Evolutionary conservation across 2,888 invertebrate species (phyloP), one percentile per base, ranked within the genome.

Genomic region (Ferdinandea cuprea): DNA sequence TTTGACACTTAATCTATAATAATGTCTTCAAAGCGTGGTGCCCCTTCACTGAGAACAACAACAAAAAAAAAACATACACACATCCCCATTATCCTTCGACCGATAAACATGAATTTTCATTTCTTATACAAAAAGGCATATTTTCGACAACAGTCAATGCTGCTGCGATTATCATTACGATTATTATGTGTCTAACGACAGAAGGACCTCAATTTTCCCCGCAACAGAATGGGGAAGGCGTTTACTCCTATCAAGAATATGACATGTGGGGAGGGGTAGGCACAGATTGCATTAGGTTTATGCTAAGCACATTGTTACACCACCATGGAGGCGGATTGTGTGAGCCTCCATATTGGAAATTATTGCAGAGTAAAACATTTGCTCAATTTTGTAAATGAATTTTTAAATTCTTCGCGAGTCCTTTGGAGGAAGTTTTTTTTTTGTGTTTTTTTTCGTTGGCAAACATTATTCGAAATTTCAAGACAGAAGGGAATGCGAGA

Each of bases 41-140:
- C 66, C 74, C 74, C 63, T 69, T 74, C 56, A 48, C n/a, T n/a
- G n/a, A n/a, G n/a, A n/a, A n/a, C n/a, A n/a, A n/a, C n/a, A n/a
- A n/a, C n/a, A n/a, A n/a, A n/a, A n/a, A n/a, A n/a, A 63, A 15
- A 28, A 42, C 30, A 25, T 1, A 40, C 17, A 50, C n/a, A 40
- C 50, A 9, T n/a, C 56, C 50, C 42, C 37, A 71, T 72, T 71
- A 79, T 79, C 73, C 72, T 73, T 68, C 44, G 35, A 7, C 68
- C 78, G 83, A 83, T 83, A 72, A 72, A 83, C 83, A 83, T 83
- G 83, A 83, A 83, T 83, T 83, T 78, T 78, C 83, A 83, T 83
- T 83, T 42, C 25, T 66, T 48, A 30, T n/a, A n/a, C 9, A 35
- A 1, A 37, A 46, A 32, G 56, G 66, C 65, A 63, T 77, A 63